phyloP scores from a whole-genome alignment of 2,888 invertebrate genomes.

The Drosophila anomelani region DNA sequence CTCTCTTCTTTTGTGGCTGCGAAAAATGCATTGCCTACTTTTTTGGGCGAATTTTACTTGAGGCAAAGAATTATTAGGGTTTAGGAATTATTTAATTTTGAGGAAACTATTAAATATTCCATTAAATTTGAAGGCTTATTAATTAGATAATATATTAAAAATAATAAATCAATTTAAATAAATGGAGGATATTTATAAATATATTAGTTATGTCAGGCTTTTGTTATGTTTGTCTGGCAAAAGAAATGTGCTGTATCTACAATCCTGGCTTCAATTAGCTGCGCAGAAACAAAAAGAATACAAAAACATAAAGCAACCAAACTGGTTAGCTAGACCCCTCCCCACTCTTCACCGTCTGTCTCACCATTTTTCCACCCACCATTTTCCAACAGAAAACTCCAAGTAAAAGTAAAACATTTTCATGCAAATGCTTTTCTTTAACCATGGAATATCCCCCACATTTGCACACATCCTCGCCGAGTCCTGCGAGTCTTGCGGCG shows the following conservation, averaged over 20 bases:
- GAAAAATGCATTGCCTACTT: slow-evolving; percentile 1
- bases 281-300: slow-evolving; percentile 41
- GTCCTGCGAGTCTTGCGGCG: slow-evolving; percentile 55
- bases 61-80: no score
- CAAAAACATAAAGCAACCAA: slow-evolving; percentile 30
- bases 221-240: neutral
- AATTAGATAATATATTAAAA: neutral
- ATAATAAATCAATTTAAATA: neutral
- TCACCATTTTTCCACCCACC: slow-evolving; percentile 5
- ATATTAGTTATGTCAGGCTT: no score
- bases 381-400: slow-evolving; percentile 40
- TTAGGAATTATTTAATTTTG: neutral
- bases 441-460: slow-evolving; percentile 73
- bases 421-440: slow-evolving; percentile 74
- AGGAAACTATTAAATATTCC: neutral
- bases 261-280: slow-evolving; percentile 64
- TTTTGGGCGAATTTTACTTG: neutral
- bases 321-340: slow-evolving; percentile 4
- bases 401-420: slow-evolving; percentile 71
- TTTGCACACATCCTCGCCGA: slow-evolving; percentile 49
- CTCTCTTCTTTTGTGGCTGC: neutral
- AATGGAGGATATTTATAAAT: neutral
- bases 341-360: neutral
- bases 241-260: slow-evolving; percentile 42
- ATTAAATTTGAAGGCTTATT: neutral